Evolutionary conservation across 2,888 invertebrate species (phyloP).

Genomic region (Gastrophysa polygoni): DNA sequence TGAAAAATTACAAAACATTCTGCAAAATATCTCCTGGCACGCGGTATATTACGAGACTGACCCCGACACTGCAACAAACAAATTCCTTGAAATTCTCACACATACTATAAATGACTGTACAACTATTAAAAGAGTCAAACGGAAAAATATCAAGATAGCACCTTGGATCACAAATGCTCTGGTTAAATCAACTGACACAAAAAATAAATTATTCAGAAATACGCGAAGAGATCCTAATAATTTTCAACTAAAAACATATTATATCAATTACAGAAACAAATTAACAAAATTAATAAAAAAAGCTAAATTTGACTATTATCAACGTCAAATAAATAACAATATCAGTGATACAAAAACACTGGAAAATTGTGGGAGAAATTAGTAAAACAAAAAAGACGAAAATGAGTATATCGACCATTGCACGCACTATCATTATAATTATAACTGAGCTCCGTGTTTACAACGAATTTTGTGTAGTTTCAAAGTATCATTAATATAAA

Average conservation of each 20-base stretch:
- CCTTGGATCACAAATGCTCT: slow-evolving; percentile 3
- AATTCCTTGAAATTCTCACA: slow-evolving; percentile 1
- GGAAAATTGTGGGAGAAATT: slow-evolving; percentile 1
- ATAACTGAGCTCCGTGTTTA: too few relatives aligned
- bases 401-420: too few relatives aligned
- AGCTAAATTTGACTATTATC: slow-evolving; percentile 3
- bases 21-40: neutral
- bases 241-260: neutral
- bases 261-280: slow-evolving; percentile 1
- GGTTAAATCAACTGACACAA: slow-evolving; percentile 1
- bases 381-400: slow-evolving; percentile 5
- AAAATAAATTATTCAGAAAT: neutral
- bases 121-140: neutral
- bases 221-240: neutral
- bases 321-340: neutral
- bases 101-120: slow-evolving; percentile 2
- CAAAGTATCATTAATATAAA: too few relatives aligned
- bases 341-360: neutral
- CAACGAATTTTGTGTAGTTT: too few relatives aligned
- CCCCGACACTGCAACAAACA: slow-evolving; percentile 3
- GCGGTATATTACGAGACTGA: neutral
- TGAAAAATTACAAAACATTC: neutral
- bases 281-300: neutral
- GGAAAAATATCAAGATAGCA: slow-evolving; percentile 5
- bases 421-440: too few relatives aligned